Percentiles rank a stretch among this genome's conserved stretches.
Evolutionary conservation across 1,140 invertebrate species (phyloP).

Genomic region (Orchesella cincta): DNA sequence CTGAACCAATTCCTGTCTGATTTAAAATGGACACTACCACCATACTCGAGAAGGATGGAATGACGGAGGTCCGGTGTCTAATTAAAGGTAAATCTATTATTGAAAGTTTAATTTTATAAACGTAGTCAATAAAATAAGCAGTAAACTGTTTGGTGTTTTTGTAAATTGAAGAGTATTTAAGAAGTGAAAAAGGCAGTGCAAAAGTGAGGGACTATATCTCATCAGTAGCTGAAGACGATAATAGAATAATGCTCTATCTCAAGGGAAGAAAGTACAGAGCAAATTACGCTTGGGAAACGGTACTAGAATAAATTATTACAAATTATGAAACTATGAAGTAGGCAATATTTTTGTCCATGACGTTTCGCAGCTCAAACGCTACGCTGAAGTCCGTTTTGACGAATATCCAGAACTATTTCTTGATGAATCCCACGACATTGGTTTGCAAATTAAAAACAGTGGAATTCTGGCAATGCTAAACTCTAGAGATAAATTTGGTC

Average conservation of each 20-base stretch:
- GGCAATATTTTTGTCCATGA: too few species aligned
- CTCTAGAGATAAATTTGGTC: background rate
- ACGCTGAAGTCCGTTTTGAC: background rate
- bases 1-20: too few species aligned
- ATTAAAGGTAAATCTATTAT: too few species aligned
- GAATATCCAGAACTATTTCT: background rate
- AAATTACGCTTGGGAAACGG: slow-evolving; percentile 6
- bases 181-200: background rate
- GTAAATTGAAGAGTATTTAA: background rate
- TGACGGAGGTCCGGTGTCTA: too few species aligned
- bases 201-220: background rate
- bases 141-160: too few species aligned
- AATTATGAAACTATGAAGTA: background rate
- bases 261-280: background rate
- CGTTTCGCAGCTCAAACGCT: background rate
- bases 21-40: too few species aligned
- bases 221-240: background rate
- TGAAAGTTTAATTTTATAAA: too few species aligned
- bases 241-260: background rate
- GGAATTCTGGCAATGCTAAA: background rate
- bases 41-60: too few species aligned
- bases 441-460: background rate
- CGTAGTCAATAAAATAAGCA: too few species aligned
- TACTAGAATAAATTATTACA: too few species aligned
- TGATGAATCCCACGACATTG: background rate